Evolutionary conservation across 2,113 vertebrate species (phyloP), one percentile per base, ranked within the genome.

Genomic region (Emydocephalus ijimae): DNA sequence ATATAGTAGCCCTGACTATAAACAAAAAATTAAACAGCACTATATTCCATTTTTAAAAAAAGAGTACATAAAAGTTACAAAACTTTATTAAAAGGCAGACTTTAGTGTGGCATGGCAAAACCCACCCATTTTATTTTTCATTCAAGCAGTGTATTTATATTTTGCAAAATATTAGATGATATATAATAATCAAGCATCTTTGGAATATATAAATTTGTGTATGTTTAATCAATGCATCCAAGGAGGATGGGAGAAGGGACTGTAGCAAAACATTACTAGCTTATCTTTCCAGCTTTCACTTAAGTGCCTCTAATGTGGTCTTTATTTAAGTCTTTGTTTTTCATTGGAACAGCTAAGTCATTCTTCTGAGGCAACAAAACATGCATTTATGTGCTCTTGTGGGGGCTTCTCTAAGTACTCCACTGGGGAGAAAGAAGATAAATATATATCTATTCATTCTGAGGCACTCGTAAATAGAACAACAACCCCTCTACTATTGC

Each of bases 401-500:
- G 43, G 93, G 91, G 92, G 29, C 90, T 94, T 52, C 94, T 48
- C 91, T 94, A 43, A 93, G 91, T 85, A 1, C 89, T 91, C 45
- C 87, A 18, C 90, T 93, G 45, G 69, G 96, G 91, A 94, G 95
- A 96, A 93, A 11, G 1, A 74, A 89, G 74, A 91, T 91, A 91
- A 96, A 96, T 92, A 92, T 55, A 94, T 88, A 91, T 5, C n/a
- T 50, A 85, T 57, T 94, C 89, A 94, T 93, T 96, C 48, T n/a
- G 87, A 91, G 91, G 55, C 91, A 95, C 94, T 96, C 91, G 50
- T 93, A 93, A 95, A 94, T 88, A 91, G 95, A 96, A 97, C 96
- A 96, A 96, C 92, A 94, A 92, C 93, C 94, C 94, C 95, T 96
- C 96, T 96, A 95, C 94, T 96, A 95, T 95, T 95, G 95, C 95